Evolutionary conservation across 2,113 vertebrate species (phyloP).

Genomic region (Oryzias celebensis): DNA sequence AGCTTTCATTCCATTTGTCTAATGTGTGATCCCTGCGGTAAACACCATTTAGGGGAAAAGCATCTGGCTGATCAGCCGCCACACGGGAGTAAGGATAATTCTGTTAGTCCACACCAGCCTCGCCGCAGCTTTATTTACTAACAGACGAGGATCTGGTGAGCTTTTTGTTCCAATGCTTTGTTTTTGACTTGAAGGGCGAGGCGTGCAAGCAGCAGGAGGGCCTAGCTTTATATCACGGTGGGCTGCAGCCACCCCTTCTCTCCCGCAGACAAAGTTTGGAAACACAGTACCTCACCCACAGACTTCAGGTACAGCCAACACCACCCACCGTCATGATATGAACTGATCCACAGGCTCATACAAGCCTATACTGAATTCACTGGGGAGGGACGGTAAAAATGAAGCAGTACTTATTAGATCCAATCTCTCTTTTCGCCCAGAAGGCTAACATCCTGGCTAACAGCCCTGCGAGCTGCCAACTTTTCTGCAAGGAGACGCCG

Average conservation of each 20-base stretch:
- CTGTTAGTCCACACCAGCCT: constrained; percentile 46
- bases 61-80: constrained; percentile 62
- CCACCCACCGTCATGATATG: not conserved
- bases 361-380: constrained; percentile 2
- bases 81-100: constrained; percentile 56
- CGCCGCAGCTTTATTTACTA: constrained; percentile 43
- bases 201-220: constrained; percentile 81
- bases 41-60: constrained; percentile 54
- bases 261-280: constrained; percentile 90
- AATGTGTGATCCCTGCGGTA: constrained; percentile 58
- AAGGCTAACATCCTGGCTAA: constrained; percentile 85
- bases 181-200: constrained; percentile 81
- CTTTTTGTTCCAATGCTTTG: constrained; percentile 37
- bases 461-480: constrained; percentile 89
- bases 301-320: constrained; percentile 83
- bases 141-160: constrained; percentile 16
- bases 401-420: constrained; percentile 12
- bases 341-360: not conserved
- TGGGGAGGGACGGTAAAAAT: constrained; percentile 4
- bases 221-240: constrained; percentile 77
- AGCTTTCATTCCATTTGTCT: constrained; percentile 66
- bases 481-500: constrained; percentile 91
- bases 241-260: constrained; percentile 79
- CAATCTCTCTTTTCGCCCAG: constrained; percentile 64
- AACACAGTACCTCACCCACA: constrained; percentile 88